Base-by-base conservation (phyloP, 1,140 invertebrate species). In the Ladona fulva region DNA sequence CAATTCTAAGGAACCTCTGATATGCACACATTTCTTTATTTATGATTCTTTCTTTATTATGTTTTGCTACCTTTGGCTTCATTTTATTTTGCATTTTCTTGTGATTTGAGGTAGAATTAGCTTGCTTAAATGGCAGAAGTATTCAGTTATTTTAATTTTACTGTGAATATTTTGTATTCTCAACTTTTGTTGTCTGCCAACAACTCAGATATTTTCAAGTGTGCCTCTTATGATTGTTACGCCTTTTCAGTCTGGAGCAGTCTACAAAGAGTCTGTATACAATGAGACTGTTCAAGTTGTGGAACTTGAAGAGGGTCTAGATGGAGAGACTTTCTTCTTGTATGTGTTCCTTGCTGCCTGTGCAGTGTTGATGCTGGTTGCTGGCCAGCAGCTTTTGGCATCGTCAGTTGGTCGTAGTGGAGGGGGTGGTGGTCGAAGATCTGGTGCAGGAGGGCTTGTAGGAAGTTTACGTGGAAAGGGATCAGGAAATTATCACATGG, bases 231-330 rank as follows among this genome's bases (percentile, higher is more conserved):
- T 66, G 1, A 37, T 8, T 37, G 1, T 77, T 78, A 25, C 6
- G 22, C 11, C 76, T 77, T 78, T 42, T 25, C 81, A 94, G 91
- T 91, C 90, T 82, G 91, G 92, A 52, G 87, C 89, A 75, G 85
- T 87, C 75, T 96, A 89, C 84, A 88, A 91, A 82, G 96, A 97
- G 86, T 94, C 97, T 79, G 95, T 99, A 0, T 99, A 96, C 89
- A 99, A 99, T 86, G 95, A 99, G 86, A 99, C 98, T n/a, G 90
- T 99, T 8, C 95, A 95, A 85, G 95, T 99, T 80, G 90, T 97
- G 42, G 98, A 99, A 87, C 88, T 98, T 74, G 97, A 98, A 81
- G 97, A 98, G 86, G 97, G 97, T 79, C 88, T 99, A 19, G 97
- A 99, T 86, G 96, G 96, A 66, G 98, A 99, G 90, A 99, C 97